Evolutionary conservation across 2,797 vertebrate genomes (phyloP).

Genomic region (Orestias chungarensis): DNA sequence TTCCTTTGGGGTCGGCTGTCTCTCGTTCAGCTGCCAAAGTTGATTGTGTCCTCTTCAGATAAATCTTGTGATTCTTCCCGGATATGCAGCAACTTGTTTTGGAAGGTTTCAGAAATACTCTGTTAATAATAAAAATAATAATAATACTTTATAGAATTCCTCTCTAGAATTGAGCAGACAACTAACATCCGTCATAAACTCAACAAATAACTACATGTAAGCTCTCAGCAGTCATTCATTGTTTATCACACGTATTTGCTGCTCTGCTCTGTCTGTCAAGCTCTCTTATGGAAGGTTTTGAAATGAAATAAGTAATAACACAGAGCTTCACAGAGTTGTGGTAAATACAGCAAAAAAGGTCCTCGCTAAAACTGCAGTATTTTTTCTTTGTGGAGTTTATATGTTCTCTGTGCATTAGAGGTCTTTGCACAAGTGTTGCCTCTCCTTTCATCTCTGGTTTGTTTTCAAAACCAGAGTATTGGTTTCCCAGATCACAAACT

Average conservation of each 20-base stretch:
- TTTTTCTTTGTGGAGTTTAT: background rate
- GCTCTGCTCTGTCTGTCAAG: background rate
- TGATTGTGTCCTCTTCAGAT: background rate
- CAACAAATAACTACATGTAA: conserved; percentile 3
- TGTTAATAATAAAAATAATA: background rate
- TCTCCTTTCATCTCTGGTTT: background rate
- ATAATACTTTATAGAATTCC: background rate
- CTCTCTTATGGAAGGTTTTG: background rate
- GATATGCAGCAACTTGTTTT: background rate
- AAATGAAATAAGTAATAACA: background rate
- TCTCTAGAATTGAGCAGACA: background rate
- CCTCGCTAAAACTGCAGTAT: background rate
- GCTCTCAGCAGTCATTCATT: conserved; percentile 3
- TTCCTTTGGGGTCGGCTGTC: conserved; percentile 4
- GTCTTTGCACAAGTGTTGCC: background rate
- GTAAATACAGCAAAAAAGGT: background rate
- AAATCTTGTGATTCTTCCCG: background rate
- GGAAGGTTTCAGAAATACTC: background rate
- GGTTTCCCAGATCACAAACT: background rate
- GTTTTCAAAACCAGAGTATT: background rate
- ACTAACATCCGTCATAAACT: background rate
- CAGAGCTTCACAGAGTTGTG: background rate
- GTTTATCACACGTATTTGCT: conserved; percentile 4
- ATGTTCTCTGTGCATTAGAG: background rate
- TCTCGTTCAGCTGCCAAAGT: background rate